These are phyloP conservation scores for Schizotus pectinicornis DNA, from an alignment of 2,888 invertebrate genomes.

Conservation along the genomic window DNA sequence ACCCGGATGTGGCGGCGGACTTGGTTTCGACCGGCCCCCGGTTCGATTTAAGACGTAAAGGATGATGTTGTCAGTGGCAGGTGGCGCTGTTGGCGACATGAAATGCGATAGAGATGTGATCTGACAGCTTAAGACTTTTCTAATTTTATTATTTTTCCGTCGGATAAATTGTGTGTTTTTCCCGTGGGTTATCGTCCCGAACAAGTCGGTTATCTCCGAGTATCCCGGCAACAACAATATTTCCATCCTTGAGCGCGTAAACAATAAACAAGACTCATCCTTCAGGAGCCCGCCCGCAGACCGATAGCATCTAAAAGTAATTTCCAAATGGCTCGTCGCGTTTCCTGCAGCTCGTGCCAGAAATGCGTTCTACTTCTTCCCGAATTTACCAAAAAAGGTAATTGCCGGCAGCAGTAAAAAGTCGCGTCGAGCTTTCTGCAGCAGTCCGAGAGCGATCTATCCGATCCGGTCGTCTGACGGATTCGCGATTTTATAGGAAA, in stretches of 20 bases:
- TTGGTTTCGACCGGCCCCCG: constrained; percentile 35
- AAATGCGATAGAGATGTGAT: constrained; percentile 49
- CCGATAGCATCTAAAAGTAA: constrained; percentile 19
- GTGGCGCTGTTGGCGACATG: constrained; percentile 47
- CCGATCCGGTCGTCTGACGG: constrained; percentile 26
- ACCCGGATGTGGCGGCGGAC: constrained; percentile 32
- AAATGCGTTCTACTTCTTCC: background rate
- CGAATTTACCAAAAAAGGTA: constrained; percentile 21
- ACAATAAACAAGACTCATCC: constrained; percentile 24
- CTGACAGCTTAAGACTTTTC: constrained; percentile 46
- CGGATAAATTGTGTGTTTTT: constrained; percentile 36
- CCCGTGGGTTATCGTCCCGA: background rate
- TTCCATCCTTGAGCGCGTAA: constrained; percentile 21
- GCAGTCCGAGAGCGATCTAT: constrained; percentile 18
- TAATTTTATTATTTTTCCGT: constrained; percentile 49
- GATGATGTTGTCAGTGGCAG: constrained; percentile 52
- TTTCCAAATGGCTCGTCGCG: constrained; percentile 20
- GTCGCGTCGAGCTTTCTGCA: background rate
- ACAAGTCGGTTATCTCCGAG: constrained; percentile 16
- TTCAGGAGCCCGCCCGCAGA: background rate
- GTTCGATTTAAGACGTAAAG: constrained; percentile 46
- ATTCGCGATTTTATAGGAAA: constrained; percentile 30
- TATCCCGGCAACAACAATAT: constrained; percentile 20
- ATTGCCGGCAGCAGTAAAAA: constrained; percentile 25
- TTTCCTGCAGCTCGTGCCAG: constrained; percentile 2